A percentile compares a stretch with the other conserved stretches of the same genome.
These are phyloP conservation scores for Drosophila sp. DNA, from an alignment of 1,140 invertebrate genomes.

Conservation along the genomic window DNA sequence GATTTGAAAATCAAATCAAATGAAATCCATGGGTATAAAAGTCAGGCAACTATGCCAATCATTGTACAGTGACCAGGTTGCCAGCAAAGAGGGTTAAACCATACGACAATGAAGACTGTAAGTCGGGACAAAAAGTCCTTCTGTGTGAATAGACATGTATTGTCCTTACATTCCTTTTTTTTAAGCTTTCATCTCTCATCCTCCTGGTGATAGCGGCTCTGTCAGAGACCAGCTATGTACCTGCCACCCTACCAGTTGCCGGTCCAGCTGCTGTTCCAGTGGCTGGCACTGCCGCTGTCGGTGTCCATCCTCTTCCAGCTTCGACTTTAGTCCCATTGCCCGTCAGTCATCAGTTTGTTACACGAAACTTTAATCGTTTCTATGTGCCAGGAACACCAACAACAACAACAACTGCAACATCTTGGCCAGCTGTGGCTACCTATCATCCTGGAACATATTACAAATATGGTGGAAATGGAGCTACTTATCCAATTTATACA, in stretches of 20 bases:
- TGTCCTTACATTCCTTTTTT: neutral
- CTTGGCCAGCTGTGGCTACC: constrained; percentile 42
- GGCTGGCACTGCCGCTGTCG: constrained; percentile 5
- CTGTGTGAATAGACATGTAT: neutral
- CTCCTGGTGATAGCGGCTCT: constrained; percentile 40
- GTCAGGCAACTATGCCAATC: neutral
- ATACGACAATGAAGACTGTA: constrained; percentile 54
- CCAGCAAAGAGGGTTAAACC: neutral
- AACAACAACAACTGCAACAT: constrained; percentile 9
- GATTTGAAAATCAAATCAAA: constrained; percentile 64
- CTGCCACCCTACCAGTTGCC: constrained; percentile 42
- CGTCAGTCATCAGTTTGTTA: constrained; percentile 66
- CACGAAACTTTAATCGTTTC: constrained; percentile 58
- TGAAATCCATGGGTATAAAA: constrained; percentile 34
- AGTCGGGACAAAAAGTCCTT: constrained; percentile 15
- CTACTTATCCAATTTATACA: constrained; percentile 14
- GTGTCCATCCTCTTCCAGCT: constrained; percentile 11
- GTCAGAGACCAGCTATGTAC: constrained; percentile 45
- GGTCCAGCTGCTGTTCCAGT: constrained; percentile 8
- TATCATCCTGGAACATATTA: constrained; percentile 61
- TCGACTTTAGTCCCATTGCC: constrained; percentile 48
- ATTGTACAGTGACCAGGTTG: constrained; percentile 46
- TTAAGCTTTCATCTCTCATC: neutral
- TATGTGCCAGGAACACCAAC: constrained; percentile 39
- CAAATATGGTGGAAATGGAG: constrained; percentile 43